Evolutionary conservation across 2,888 invertebrate genomes (phyloP).

Genomic region (Caenorhabditis drosophilae): DNA sequence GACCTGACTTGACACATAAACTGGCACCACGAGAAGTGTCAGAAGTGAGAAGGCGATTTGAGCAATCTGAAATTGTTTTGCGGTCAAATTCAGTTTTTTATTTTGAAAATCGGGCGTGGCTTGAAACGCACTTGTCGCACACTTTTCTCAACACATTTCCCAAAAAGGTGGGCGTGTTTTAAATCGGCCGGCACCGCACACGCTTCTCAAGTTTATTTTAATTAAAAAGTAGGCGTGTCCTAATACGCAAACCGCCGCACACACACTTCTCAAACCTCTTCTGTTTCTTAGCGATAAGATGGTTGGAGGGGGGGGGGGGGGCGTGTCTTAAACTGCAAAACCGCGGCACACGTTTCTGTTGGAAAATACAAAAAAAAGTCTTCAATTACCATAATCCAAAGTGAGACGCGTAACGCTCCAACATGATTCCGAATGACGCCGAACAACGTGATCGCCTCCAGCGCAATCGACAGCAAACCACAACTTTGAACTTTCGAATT

Average conservation of each 20-base stretch:
- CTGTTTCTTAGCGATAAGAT: not conserved
- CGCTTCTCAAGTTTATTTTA: not conserved
- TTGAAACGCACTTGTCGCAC: not conserved
- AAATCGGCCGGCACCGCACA: not conserved
- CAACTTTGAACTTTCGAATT: not conserved
- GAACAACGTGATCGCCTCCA: not conserved
- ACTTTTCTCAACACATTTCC: not conserved
- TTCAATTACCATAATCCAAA: not conserved
- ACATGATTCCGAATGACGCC: not conserved
- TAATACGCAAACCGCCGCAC: too few species aligned
- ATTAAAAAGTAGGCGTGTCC: too few species aligned
- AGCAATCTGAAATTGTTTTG: conserved; percentile 8
- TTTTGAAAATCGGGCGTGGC: not conserved
- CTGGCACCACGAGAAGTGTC: conserved; percentile 17
- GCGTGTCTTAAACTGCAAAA: not conserved
- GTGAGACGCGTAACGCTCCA: not conserved
- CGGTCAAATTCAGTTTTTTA: not conserved
- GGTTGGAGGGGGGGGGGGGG: not conserved
- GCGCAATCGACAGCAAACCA: not conserved
- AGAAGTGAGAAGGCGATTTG: conserved; percentile 17
- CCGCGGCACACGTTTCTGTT: not conserved
- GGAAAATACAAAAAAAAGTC: not conserved
- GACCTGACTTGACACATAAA: conserved; percentile 18
- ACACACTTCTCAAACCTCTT: not conserved
- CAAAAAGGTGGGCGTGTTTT: not conserved